phyloP scores from a whole-genome alignment of 2,797 vertebrate genomes.

The Myoxocephalus aenaeus region DNA sequence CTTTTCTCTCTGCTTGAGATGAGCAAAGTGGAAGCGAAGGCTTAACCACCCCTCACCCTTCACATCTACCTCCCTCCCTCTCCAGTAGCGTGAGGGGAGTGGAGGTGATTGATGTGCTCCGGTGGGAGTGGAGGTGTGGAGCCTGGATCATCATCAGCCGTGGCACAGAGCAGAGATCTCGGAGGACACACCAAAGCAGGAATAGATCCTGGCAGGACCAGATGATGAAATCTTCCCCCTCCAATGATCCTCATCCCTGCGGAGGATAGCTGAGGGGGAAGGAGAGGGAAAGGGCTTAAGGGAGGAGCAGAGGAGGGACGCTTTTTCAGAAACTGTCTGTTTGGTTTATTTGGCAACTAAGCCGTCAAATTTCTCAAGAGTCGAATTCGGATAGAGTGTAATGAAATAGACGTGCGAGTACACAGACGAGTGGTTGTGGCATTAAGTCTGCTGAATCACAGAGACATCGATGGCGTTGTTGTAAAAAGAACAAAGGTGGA shows the following conservation, averaged over 20 bases:
- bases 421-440: slow-evolving; percentile 13
- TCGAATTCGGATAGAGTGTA: slow-evolving; percentile 19
- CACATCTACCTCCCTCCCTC: slow-evolving; percentile 5
- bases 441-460: slow-evolving; percentile 13
- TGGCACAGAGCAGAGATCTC: slow-evolving; percentile 71
- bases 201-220: slow-evolving; percentile 65
- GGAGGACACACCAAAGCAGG: slow-evolving; percentile 67
- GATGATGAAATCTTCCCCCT: slow-evolving; percentile 69
- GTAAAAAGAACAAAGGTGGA: slow-evolving; percentile 26
- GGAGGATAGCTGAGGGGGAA: slow-evolving; percentile 29
- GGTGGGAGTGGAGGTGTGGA: slow-evolving; percentile 65
- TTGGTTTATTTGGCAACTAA: slow-evolving; percentile 42
- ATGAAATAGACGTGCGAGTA: slow-evolving; percentile 31
- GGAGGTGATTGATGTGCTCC: slow-evolving; percentile 79
- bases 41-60: slow-evolving; percentile 6
- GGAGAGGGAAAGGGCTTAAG: slow-evolving; percentile 22
- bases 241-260: slow-evolving; percentile 56
- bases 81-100: slow-evolving; percentile 50
- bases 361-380: slow-evolving; percentile 40
- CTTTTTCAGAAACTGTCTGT: slow-evolving; percentile 35
- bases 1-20: slow-evolving; percentile 15
- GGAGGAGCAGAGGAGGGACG: slow-evolving; percentile 31
- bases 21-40: slow-evolving; percentile 42
- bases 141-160: slow-evolving; percentile 66
- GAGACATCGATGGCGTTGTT: slow-evolving; percentile 11